Evolutionary conservation across 1,140 invertebrate genomes (phyloP).

Genomic region (Drusus annulatus): DNA sequence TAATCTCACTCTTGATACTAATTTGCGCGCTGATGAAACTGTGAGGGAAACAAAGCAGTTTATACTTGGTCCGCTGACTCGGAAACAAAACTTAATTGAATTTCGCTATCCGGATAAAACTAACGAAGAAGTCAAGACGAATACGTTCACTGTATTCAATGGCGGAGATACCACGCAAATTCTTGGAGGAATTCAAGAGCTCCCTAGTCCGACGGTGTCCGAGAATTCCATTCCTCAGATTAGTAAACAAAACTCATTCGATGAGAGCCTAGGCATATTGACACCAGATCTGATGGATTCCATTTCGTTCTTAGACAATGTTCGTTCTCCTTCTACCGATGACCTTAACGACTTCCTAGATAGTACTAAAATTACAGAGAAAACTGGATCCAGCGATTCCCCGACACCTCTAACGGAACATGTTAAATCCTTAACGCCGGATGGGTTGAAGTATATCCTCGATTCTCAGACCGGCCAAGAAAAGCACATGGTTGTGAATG

Average conservation of each 20-base stretch:
- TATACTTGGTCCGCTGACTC: slow-evolving; percentile 39
- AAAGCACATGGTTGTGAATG: neutral
- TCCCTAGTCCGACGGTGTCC: slow-evolving; percentile 58
- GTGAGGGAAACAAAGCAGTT: slow-evolving; percentile 32
- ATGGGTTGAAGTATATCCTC: slow-evolving; percentile 46
- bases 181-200: slow-evolving; percentile 8
- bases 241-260: slow-evolving; percentile 83
- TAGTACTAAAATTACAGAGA: slow-evolving; percentile 53
- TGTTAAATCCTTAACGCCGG: slow-evolving; percentile 54
- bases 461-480: neutral
- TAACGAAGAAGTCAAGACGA: neutral
- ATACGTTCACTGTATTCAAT: neutral
- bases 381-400: slow-evolving; percentile 52
- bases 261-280: slow-evolving; percentile 87
- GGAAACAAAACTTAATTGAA: slow-evolving; percentile 45
- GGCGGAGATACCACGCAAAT: neutral
- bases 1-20: no score
- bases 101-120: slow-evolving; percentile 14
- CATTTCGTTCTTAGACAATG: slow-evolving; percentile 74
- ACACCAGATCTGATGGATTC: slow-evolving; percentile 91
- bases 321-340: slow-evolving; percentile 74
- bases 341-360: slow-evolving; percentile 62
- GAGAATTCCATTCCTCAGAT: slow-evolving; percentile 69
- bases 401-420: slow-evolving; percentile 71
- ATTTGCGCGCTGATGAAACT: neutral